A percentile compares a stretch with the other conserved stretches of the same genome.
These are phyloP conservation scores for Orientallactaga bullata DNA, from an alignment of 2,113 vertebrate genomes.

Conservation along the genomic window DNA sequence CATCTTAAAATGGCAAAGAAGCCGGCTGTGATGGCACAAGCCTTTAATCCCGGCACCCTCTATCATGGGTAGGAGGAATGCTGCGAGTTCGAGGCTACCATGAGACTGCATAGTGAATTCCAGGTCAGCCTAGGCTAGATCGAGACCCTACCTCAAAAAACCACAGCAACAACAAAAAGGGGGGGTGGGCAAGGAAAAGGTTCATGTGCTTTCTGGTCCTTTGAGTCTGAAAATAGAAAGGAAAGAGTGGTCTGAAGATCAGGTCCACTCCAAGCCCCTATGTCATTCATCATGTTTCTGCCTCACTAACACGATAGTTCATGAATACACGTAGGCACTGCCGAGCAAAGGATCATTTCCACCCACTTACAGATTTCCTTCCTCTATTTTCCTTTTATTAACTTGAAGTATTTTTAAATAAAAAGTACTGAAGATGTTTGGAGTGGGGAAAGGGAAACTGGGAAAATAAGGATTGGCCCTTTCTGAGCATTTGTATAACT, in stretches of 20 bases:
- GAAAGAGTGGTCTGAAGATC: neutral
- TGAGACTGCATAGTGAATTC: too few relatives aligned
- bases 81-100: too few relatives aligned
- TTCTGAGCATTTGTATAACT: neutral
- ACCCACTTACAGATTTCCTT: neutral
- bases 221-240: neutral
- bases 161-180: too few relatives aligned
- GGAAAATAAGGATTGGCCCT: neutral
- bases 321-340: neutral
- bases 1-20: too few relatives aligned
- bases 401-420: neutral
- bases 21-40: too few relatives aligned
- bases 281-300: neutral
- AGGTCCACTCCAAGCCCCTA: neutral
- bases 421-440: neutral
- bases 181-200: too few relatives aligned
- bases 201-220: neutral
- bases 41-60: too few relatives aligned
- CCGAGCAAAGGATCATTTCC: neutral
- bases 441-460: neutral
- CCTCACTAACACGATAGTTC: neutral
- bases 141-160: too few relatives aligned
- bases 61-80: too few relatives aligned
- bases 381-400: neutral
- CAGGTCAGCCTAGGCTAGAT: too few relatives aligned